Base-by-base conservation (phyloP, 1,140 invertebrate genomes). In the Leptonema lineaticorne region DNA sequence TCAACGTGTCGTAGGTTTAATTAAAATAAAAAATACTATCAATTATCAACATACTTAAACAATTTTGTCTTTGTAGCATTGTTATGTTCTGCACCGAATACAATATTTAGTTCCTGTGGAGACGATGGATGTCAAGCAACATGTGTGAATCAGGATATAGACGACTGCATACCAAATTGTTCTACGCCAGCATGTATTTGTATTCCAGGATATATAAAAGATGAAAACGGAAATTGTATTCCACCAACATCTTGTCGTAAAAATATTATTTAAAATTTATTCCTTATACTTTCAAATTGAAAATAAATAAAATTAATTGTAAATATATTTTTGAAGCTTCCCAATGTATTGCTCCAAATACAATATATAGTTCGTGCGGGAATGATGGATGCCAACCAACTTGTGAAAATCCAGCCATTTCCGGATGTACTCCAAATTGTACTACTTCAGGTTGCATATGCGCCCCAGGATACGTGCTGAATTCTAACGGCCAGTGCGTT, bases 401-500 rank as follows among this genome's bases (percentile, higher is more conserved):
- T 0, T 71, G 70, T 26, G 4, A n/a, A n/a, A n/a, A n/a, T n/a
- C 18, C 22, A 2, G 53, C 9, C 11, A 53, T 58, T 6, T 4
- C 0, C 3, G 18, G 27, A 0, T 71, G 70, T 30, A 53, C 48
- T n/a, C 2, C 37, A 11, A 4, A 1, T 14, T 41, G 37, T 11
- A 14, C 37, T 14, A 4, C 37, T 41, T 63, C 70, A 11, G 63
- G 66, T 6, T 71, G 70, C 33, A 57, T 57, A 6, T 71, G 69
- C 28, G 64, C 57, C 33, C 27, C 16, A 7, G 64, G 58, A 28
- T 72, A 53, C 63, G 50, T 30, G 41, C 48, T 62, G 27, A 59
- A 72, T 45, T 14, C 5, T 26, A 30, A 56, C n/a, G 70, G 70
- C 18, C 26, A 46, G 0, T 72, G 70, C 28, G 29, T 72, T 8